Evolutionary conservation across 2,888 invertebrate genomes (phyloP), one percentile per base, ranked within the genome.

Genomic region (Poecilobothrus nobilitatus): DNA sequence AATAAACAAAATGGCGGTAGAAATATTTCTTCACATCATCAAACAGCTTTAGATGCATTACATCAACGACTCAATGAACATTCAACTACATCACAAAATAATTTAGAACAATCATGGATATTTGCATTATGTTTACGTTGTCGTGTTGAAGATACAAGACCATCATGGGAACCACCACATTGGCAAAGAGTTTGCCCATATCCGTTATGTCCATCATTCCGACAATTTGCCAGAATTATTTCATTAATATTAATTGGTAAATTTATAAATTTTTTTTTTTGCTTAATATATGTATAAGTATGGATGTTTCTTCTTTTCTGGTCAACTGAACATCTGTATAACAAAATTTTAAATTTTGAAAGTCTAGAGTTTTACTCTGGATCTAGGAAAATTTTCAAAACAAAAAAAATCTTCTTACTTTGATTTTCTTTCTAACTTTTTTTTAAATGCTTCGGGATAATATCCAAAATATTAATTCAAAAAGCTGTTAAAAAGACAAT

Each of bases 111-210:
- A 76, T 92, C 93, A 70, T 93, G 93, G 92, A 89, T 92, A 85
- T 92, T 89, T 81, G 84, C 89, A 70, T 89, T 92, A 79, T 94
- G 93, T 78, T 83, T 89, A 68, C 89, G 91, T 83, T 93, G 92
- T 82, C 87, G 90, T 74, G 85, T 87, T 74, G 89, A 89, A 83
- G 91, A 92, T 79, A 87, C 86, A 64, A 84, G 85, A 75, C 87
- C 91, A 34, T 89, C 92, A 21, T 94, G 93, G 93, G 91, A 92
- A 78, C 93, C 93, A 20, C 85, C 88, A 0, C 84, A 88, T 74
- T 94, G 92, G 92, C 88, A 89, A 76, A 89, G 87, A 79, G 79
- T 91, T 76, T 93, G 92, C 79, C 93, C 93, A 0, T 91, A 90
- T 76, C 93, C 93, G 22, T 86, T 93, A 78, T 94, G 94, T 77